These are phyloP conservation scores for Philaethria dido DNA, from an alignment of 2,888 invertebrate species.

Conservation along the genomic window DNA sequence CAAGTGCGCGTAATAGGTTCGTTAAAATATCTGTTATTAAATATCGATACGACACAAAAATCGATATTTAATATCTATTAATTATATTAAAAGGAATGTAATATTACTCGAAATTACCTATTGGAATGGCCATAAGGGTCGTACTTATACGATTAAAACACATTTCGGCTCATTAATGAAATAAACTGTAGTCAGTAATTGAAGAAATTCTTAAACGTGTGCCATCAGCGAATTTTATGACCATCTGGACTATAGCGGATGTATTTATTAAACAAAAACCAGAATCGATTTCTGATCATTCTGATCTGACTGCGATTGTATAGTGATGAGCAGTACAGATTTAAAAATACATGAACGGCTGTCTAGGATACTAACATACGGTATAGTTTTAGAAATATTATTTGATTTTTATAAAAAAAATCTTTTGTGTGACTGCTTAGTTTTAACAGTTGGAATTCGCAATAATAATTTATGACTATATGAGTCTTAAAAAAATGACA, in stretches of 20 bases:
- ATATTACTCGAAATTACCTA: conserved; percentile 19
- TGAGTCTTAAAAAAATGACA: too few relatives aligned
- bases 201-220: conserved; percentile 15
- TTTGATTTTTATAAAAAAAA: too few relatives aligned
- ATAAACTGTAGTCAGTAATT: conserved; percentile 1
- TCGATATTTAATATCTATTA: conserved; percentile 22
- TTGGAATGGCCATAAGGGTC: neutral
- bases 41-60: conserved; percentile 2
- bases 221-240: conserved; percentile 13
- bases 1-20: conserved; percentile 16
- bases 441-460: too few relatives aligned
- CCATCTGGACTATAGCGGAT: neutral
- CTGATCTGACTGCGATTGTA: neutral
- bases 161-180: conserved; percentile 10
- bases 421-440: too few relatives aligned
- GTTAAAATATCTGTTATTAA: conserved; percentile 19
- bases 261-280: conserved; percentile 4
- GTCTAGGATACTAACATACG: too few relatives aligned
- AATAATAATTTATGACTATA: too few relatives aligned
- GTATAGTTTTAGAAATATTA: too few relatives aligned
- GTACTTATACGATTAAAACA: conserved; percentile 3
- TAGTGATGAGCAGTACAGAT: too few relatives aligned
- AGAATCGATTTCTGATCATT: neutral
- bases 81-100: conserved; percentile 17
- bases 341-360: too few relatives aligned